Percentiles rank a stretch among this genome's conserved stretches.
Conservation (phyloP, 2,888 invertebrate species). For the Tinea semifulvella region DNA sequence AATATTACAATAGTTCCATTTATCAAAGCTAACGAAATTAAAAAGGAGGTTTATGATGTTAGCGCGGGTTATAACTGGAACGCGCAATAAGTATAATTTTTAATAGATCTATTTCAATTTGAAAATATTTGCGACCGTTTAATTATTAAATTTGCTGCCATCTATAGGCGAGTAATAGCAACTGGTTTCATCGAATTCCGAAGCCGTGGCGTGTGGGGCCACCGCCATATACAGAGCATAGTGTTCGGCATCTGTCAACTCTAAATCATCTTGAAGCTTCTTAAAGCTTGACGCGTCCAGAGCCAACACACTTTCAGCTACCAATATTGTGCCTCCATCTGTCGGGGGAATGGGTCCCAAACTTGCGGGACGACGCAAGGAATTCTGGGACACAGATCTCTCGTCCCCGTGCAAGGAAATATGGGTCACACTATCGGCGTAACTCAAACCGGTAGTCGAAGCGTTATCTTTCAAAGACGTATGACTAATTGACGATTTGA, state of each 20-base stretch:
- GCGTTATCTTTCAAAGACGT: constrained; percentile 51
- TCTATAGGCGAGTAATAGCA: constrained; percentile 88
- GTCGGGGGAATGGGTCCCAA: constrained; percentile 52
- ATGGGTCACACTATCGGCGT: constrained; percentile 70
- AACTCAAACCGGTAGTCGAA: constrained; percentile 45
- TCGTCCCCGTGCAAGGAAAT: constrained; percentile 72
- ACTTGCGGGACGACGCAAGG: constrained; percentile 34
- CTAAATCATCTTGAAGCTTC: constrained; percentile 64
- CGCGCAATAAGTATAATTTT: too few relatives aligned
- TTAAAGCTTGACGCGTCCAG: constrained; percentile 48
- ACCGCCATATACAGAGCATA: constrained; percentile 87
- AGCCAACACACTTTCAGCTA: constrained; percentile 63
- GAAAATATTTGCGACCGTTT: too few relatives aligned
- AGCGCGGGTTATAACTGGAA: too few relatives aligned
- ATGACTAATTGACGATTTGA: constrained; percentile 48
- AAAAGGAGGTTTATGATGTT: too few relatives aligned
- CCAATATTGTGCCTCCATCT: constrained; percentile 66
- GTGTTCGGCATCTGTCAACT: constrained; percentile 87
- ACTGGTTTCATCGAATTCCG: constrained; percentile 89
- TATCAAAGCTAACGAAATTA: too few relatives aligned
- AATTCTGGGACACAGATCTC: constrained; percentile 40
- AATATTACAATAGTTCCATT: too few relatives aligned
- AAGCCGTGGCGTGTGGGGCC: constrained; percentile 85
- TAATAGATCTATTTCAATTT: too few relatives aligned
- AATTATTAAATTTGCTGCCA: constrained; percentile 70